A percentile compares a stretch with the other conserved stretches of the same genome.
Conservation (phyloP, 2,113 vertebrate species). For the Myrmecobius fasciatus region DNA sequence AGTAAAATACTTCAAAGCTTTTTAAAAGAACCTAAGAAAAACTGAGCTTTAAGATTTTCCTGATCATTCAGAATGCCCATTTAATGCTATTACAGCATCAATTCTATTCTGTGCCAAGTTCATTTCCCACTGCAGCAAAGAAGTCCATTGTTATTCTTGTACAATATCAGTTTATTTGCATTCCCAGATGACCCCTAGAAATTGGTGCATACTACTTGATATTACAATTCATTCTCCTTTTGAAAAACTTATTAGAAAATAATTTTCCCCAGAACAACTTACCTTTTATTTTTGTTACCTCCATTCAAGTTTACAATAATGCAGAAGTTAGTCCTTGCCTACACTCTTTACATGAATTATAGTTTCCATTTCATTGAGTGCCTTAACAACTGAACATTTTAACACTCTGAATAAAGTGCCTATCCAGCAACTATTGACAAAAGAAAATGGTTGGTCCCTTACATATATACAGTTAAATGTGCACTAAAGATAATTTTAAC, state of each 20-base stretch:
- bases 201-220: conserved; percentile 18
- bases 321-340: conserved; percentile 53
- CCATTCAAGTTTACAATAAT: conserved; percentile 48
- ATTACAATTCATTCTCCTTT: conserved; percentile 13
- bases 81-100: background rate
- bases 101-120: conserved; percentile 11
- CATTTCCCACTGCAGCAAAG: conserved; percentile 4
- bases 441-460: conserved; percentile 14
- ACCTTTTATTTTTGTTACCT: conserved; percentile 48
- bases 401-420: background rate
- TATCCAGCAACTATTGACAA: conserved; percentile 13
- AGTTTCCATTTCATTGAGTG: conserved; percentile 38
- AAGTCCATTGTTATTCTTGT: conserved; percentile 37
- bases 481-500: background rate
- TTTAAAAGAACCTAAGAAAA: conserved; percentile 43
- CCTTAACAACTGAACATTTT: background rate
- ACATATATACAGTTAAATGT: conserved; percentile 1
- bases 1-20: conserved; percentile 18
- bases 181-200: conserved; percentile 43
- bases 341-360: conserved; percentile 50
- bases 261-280: background rate
- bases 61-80: conserved; percentile 1
- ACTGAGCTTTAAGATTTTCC: background rate
- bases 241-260: conserved; percentile 52
- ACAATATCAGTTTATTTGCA: conserved; percentile 42